Percentiles rank a stretch among this genome's conserved stretches.
Evolutionary conservation across 2,888 invertebrate genomes (phyloP).

Genomic region (Thyatira batis): DNA sequence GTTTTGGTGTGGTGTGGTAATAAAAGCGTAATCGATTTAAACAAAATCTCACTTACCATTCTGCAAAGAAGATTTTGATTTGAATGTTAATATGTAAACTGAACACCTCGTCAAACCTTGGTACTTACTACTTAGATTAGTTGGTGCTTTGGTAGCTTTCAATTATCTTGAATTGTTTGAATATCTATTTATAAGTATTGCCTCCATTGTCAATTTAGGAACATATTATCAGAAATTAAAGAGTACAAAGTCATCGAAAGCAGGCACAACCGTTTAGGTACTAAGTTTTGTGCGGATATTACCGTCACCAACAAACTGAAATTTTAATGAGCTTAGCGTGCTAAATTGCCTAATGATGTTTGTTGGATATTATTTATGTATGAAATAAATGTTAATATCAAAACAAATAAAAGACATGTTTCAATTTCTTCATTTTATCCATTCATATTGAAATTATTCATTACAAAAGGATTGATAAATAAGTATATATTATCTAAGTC

Average conservation of each 20-base stretch:
- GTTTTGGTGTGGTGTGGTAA: too few species aligned
- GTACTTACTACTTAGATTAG: conserved; percentile 24
- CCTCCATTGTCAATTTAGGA: conserved; percentile 19
- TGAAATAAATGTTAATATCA: conserved; percentile 56
- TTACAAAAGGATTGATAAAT: conserved; percentile 79
- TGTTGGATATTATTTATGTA: conserved; percentile 36
- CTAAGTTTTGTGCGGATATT: neutral
- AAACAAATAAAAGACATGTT: conserved; percentile 50
- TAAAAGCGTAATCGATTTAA: too few species aligned
- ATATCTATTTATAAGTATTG: conserved; percentile 10
- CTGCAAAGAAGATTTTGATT: neutral
- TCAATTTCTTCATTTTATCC: conserved; percentile 56
- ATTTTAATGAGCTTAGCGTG: conserved; percentile 13
- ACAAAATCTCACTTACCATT: neutral
- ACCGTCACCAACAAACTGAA: neutral
- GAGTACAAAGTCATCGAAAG: neutral
- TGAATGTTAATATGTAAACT: neutral
- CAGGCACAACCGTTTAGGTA: neutral
- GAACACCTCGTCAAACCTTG: conserved; percentile 2
- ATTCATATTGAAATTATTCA: conserved; percentile 77
- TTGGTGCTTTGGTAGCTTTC: conserved; percentile 22
- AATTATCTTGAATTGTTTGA: conserved; percentile 14
- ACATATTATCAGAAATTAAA: conserved; percentile 6
- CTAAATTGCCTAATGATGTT: conserved; percentile 36
- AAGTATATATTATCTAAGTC: conserved; percentile 81